Conservation (phyloP, 2,888 invertebrate genomes). For the Polyommatus iphigenia region DNA sequence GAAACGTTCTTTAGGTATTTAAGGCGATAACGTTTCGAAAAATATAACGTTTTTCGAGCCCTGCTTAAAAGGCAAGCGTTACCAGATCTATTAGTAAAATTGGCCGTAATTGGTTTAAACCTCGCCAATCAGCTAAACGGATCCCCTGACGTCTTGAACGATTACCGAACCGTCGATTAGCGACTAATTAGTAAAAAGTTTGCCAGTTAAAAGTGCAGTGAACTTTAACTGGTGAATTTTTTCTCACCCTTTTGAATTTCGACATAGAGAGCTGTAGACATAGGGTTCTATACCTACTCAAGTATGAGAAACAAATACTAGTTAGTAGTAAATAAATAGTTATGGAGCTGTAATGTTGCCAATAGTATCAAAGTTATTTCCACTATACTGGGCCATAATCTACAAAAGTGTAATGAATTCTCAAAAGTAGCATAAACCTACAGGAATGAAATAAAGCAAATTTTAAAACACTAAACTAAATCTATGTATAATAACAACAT, state of each 20-base stretch:
- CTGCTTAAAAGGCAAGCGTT: neutral
- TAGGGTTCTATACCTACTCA: neutral
- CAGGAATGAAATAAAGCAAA: slow-evolving; percentile 30
- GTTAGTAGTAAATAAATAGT: too few relatives aligned
- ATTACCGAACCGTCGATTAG: slow-evolving; percentile 22
- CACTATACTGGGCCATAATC: too few relatives aligned
- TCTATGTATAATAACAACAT: neutral
- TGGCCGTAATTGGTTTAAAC: neutral
- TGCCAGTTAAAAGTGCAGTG: slow-evolving; percentile 12
- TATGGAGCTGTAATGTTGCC: too few relatives aligned
- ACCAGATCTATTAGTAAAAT: slow-evolving; percentile 2
- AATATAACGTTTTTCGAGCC: too few relatives aligned
- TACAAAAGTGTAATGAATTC: too few relatives aligned
- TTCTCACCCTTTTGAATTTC: neutral
- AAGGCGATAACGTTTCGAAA: too few relatives aligned
- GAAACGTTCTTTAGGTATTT: too few relatives aligned
- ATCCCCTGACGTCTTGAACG: slow-evolving; percentile 9
- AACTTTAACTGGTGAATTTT: slow-evolving; percentile 2
- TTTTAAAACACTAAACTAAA: neutral
- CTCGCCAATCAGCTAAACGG: neutral
- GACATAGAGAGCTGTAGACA: neutral
- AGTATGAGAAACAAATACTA: too few relatives aligned
- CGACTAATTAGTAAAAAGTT: slow-evolving; percentile 19
- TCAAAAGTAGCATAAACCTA: neutral
- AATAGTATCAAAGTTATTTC: too few relatives aligned